A percentile compares a stretch with the other conserved stretches of the same genome.
Conservation (phyloP, 2,797 vertebrate genomes). For the Acrossocheilus wenchowensis region DNA sequence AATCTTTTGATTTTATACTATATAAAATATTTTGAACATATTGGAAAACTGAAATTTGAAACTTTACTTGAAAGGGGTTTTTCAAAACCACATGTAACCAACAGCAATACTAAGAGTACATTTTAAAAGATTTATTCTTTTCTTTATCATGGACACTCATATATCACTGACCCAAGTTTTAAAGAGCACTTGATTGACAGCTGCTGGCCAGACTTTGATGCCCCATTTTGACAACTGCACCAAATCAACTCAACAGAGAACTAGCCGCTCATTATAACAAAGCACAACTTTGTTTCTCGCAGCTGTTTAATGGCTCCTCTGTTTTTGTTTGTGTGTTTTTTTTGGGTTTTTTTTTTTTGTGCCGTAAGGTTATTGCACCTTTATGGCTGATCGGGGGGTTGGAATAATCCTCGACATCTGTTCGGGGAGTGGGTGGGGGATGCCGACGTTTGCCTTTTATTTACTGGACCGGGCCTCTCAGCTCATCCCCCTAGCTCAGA, state of each 20-base stretch:
- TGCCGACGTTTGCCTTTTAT: constrained; percentile 70
- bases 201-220: constrained; percentile 79
- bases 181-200: constrained; percentile 70
- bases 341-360: constrained; percentile 68
- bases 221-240: constrained; percentile 66
- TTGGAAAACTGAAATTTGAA: not conserved
- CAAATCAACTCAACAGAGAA: constrained; percentile 57
- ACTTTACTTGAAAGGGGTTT: not conserved
- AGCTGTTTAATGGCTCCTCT: constrained; percentile 83
- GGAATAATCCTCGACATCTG: constrained; percentile 85
- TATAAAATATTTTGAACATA: not conserved
- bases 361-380: constrained; percentile 85
- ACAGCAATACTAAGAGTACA: not conserved
- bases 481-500: constrained; percentile 67
- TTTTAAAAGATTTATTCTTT: not conserved
- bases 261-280: constrained; percentile 73
- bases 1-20: not conserved
- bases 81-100: not conserved
- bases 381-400: constrained; percentile 84
- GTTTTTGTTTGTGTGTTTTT: constrained; percentile 78
- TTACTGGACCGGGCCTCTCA: constrained; percentile 70
- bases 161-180: not conserved
- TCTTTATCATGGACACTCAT: not conserved
- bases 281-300: constrained; percentile 80
- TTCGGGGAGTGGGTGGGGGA: constrained; percentile 65